Conservation (phyloP, 2,113 vertebrate genomes). For the Callospermophilus lateralis region DNA sequence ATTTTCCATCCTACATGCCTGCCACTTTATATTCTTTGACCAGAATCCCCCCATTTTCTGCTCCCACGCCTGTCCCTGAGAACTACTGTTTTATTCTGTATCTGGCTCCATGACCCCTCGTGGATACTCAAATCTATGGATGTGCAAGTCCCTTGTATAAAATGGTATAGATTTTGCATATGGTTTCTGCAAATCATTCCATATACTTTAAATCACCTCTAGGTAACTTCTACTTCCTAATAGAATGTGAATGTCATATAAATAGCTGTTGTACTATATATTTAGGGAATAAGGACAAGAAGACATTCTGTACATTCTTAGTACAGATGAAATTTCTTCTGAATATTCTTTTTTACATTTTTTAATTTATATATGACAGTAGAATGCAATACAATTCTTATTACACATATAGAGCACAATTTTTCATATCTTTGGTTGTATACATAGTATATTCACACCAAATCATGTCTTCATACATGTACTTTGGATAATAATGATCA, state of each 20-base stretch:
- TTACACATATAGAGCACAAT: too few species aligned
- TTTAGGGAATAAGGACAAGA: not conserved
- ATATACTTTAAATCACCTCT: not conserved
- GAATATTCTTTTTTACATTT: not conserved
- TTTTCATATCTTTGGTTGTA: too few species aligned
- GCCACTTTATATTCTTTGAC: not conserved
- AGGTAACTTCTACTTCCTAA: not conserved
- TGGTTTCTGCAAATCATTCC: not conserved
- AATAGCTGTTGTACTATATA: too few species aligned
- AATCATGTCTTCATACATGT: too few species aligned
- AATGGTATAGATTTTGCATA: not conserved
- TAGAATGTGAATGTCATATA: too few species aligned
- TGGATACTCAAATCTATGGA: not conserved
- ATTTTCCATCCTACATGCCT: not conserved
- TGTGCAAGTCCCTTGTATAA: not conserved
- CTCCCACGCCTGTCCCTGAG: not conserved
- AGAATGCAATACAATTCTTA: too few species aligned
- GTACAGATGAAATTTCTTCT: not conserved
- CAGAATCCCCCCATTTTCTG: not conserved
- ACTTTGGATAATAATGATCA: too few species aligned
- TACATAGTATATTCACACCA: too few species aligned
- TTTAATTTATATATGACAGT: too few species aligned
- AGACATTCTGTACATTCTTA: not conserved
- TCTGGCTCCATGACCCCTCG: not conserved
- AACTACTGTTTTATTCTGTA: not conserved